These are phyloP conservation scores for Paradisaea rubra DNA, from an alignment of 2,113 vertebrate genomes.

Conservation along the genomic window DNA sequence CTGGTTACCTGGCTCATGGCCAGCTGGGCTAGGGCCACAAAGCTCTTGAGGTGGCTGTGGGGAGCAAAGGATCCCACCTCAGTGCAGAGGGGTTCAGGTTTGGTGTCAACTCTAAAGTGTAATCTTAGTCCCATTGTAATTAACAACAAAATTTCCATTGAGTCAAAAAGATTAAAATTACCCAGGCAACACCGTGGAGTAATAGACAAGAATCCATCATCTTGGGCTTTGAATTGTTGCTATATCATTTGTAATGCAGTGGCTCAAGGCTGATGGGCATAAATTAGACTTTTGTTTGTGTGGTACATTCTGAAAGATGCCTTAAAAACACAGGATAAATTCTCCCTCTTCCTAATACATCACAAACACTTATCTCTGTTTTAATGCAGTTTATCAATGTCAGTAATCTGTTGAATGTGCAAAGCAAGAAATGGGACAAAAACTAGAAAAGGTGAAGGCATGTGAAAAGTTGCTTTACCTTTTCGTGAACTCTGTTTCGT, in stretches of 20 bases:
- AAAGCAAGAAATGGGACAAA: neutral
- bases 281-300: neutral
- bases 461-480: neutral
- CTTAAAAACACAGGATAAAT: neutral
- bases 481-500: neutral
- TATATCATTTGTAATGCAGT: neutral
- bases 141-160: neutral
- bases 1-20: neutral
- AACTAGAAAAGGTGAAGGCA: neutral
- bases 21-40: neutral
- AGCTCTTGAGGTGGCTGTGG: neutral
- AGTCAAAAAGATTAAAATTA: neutral
- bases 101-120: neutral
- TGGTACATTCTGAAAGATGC: neutral
- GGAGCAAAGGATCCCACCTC: neutral
- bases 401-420: neutral
- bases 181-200: too few species aligned
- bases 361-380: neutral
- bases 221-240: neutral
- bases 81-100: accelerated
- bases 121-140: neutral
- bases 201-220: neutral
- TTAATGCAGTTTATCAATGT: neutral
- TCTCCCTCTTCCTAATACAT: neutral
- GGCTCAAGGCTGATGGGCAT: neutral